These are phyloP conservation scores for Orbicella faveolata DNA, from an alignment of 64 coral and sea anemone species.

Conservation along the genomic window DNA sequence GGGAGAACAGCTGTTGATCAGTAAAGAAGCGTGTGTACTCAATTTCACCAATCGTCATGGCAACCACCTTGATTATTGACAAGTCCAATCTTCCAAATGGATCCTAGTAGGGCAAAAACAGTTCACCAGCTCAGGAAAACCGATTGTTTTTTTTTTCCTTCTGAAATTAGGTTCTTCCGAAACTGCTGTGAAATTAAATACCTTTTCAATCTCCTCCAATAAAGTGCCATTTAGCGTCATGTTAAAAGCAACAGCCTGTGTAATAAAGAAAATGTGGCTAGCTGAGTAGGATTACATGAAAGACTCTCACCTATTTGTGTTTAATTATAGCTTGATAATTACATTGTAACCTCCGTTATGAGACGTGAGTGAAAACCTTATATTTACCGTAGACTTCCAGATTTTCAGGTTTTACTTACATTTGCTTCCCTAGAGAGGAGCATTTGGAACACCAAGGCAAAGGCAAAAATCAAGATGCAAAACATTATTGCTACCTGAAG, in stretches of 20 bases:
- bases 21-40: conserved; percentile 72
- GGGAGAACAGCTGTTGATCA: conserved; percentile 15
- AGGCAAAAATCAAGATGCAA: conserved; percentile 4
- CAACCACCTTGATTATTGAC: conserved; percentile 65
- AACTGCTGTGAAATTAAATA: not conserved
- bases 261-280: not conserved
- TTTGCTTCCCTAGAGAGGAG: conserved; percentile 18
- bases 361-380: not conserved
- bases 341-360: too few species aligned
- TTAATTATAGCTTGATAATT: too few species aligned
- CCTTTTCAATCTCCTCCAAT: conserved; percentile 1
- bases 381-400: not conserved
- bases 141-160: too few species aligned
- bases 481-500: conserved; percentile 28
- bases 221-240: not conserved
- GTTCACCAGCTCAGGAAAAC: not conserved
- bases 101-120: conserved; percentile 13
- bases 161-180: not conserved
- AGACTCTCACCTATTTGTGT: too few species aligned
- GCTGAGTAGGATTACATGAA: not conserved
- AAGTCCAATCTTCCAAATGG: conserved; percentile 23
- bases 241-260: not conserved
- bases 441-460: conserved; percentile 25
- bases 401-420: not conserved
- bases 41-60: conserved; percentile 86